These are phyloP conservation scores for Cuniculus paca DNA, from an alignment of 2,797 vertebrate species.

Conservation along the genomic window DNA sequence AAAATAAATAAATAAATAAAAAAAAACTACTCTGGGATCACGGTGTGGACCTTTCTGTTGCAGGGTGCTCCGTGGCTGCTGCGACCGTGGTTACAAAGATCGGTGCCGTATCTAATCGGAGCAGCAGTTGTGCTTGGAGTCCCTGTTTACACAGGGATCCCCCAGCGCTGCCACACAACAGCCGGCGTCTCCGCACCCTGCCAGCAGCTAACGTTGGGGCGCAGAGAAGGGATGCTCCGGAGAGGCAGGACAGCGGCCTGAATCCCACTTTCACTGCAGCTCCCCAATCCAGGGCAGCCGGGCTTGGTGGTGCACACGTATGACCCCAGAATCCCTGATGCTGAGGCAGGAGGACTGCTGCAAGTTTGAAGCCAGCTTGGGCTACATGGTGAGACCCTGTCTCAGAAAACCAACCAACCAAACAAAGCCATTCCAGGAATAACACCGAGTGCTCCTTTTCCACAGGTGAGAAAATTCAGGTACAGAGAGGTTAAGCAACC, in stretches of 20 bases:
- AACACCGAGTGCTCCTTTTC: not conserved
- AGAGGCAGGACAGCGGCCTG: too few relatives aligned
- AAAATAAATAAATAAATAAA: too few relatives aligned
- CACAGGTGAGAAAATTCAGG: not conserved
- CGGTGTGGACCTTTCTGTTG: not conserved
- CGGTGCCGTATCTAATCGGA: not conserved
- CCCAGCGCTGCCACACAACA: too few relatives aligned
- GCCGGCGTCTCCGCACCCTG: not conserved
- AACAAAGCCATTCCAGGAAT: not conserved
- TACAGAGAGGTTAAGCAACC: not conserved
- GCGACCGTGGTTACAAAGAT: not conserved
- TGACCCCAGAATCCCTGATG: not conserved
- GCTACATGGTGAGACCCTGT: not conserved
- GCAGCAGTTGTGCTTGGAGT: not conserved
- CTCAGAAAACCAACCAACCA: not conserved
- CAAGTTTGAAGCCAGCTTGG: not conserved
- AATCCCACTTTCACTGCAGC: fast-evolving
- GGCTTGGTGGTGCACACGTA: fast-evolving
- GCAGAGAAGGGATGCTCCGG: not conserved
- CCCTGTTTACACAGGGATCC: not conserved
- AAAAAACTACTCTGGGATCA: not conserved
- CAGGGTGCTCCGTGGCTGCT: not conserved
- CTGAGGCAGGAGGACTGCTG: not conserved
- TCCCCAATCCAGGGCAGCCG: not conserved
- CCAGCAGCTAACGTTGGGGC: too few relatives aligned